Conservation (phyloP, 2,888 invertebrate genomes). For the Catonia carolina region DNA sequence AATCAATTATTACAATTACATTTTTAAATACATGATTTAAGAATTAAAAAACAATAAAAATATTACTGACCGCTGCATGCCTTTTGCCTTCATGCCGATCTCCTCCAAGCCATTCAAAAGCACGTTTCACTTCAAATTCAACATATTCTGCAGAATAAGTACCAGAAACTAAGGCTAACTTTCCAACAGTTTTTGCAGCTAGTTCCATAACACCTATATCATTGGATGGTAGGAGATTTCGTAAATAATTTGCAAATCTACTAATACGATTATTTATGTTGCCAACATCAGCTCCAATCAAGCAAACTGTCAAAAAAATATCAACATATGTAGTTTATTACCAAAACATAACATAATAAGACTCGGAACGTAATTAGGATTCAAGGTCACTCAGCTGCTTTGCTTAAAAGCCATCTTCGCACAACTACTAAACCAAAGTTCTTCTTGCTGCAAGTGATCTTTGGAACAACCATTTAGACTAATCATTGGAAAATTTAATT, state of each 20-base stretch:
- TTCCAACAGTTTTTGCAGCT: slow-evolving; percentile 91
- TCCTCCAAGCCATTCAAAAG: slow-evolving; percentile 90
- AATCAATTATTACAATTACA: no score
- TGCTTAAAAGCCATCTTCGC: no score
- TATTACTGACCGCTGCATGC: slow-evolving; percentile 67
- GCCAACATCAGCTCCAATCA: slow-evolving; percentile 89
- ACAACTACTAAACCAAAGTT: no score
- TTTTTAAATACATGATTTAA: no score
- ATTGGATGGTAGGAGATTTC: slow-evolving; percentile 81
- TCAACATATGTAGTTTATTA: no score
- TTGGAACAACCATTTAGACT: no score
- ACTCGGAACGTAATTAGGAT: background rate
- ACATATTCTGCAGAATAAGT: slow-evolving; percentile 94
- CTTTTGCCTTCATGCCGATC: slow-evolving; percentile 86
- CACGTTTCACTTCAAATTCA: slow-evolving; percentile 94
- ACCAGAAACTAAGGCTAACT: slow-evolving; percentile 83
- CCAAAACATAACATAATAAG: slow-evolving; percentile 1
- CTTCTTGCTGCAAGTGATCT: no score
- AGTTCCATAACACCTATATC: slow-evolving; percentile 94
- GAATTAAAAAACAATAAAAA: no score
- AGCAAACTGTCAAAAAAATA: slow-evolving; percentile 61
- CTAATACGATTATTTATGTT: slow-evolving; percentile 85
- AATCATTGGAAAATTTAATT: no score
- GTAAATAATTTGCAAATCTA: slow-evolving; percentile 86
- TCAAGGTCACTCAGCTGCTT: background rate